These are phyloP conservation scores for Gobionotothen gibberifrons DNA, from an alignment of 2,797 vertebrate genomes.

Conservation along the genomic window DNA sequence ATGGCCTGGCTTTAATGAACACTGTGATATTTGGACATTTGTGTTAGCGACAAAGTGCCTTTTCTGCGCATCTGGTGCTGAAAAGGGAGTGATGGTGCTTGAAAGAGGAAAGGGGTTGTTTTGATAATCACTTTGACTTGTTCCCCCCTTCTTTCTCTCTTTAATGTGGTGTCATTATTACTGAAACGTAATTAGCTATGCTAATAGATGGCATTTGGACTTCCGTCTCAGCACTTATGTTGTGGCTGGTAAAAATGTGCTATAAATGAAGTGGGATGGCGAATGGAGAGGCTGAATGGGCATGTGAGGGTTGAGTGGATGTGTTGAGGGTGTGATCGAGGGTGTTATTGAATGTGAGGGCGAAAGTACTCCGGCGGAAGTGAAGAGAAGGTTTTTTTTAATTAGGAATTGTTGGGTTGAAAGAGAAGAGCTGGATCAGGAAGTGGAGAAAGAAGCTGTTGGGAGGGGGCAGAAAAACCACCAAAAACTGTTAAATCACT, in stretches of 20 bases:
- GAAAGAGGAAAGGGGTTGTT: constrained; percentile 74
- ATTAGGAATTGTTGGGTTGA: constrained; percentile 75
- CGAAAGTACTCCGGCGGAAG: constrained; percentile 67
- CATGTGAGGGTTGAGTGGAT: constrained; percentile 67
- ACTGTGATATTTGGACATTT: constrained; percentile 74
- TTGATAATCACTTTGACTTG: constrained; percentile 86
- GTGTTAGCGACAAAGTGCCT: constrained; percentile 64
- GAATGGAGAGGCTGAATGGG: constrained; percentile 68
- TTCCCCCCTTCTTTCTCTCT: constrained; percentile 76
- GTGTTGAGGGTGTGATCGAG: constrained; percentile 62
- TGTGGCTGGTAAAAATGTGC: constrained; percentile 71
- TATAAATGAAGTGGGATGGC: constrained; percentile 72
- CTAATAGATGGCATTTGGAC: constrained; percentile 82
- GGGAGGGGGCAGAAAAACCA: constrained; percentile 52
- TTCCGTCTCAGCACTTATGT: constrained; percentile 76
- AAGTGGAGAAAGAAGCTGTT: constrained; percentile 64
- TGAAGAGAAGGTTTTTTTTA: constrained; percentile 61
- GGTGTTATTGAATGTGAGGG: constrained; percentile 68
- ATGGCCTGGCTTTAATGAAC: constrained; percentile 66
- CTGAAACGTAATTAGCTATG: constrained; percentile 85
- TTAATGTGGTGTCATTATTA: constrained; percentile 82
- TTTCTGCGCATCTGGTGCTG: constrained; percentile 78
- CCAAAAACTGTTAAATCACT: constrained; percentile 62
- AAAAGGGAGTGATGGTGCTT: constrained; percentile 73
- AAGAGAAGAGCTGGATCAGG: constrained; percentile 66